Conservation (phyloP, 1,140 invertebrate species). For the Apolygus lucorum region DNA sequence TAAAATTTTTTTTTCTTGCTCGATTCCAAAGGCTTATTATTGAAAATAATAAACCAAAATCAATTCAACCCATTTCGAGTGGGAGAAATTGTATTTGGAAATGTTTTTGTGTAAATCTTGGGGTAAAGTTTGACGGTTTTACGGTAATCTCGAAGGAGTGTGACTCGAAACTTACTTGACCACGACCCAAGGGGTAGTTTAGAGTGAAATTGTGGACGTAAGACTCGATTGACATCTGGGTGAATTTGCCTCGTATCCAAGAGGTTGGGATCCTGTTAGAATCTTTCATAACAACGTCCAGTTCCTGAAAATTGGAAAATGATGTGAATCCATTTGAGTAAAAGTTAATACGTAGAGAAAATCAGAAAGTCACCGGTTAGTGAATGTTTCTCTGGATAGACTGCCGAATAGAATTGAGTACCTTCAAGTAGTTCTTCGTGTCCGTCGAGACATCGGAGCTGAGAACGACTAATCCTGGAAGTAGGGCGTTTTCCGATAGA, state of each 20-base stretch:
- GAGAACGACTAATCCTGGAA: constrained; percentile 83
- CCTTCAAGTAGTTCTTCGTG: constrained; percentile 38
- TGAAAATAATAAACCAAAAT: no score
- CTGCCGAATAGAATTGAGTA: neutral
- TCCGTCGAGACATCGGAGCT: constrained; percentile 65
- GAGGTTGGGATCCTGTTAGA: constrained; percentile 60
- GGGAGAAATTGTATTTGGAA: no score
- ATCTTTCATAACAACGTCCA: constrained; percentile 58
- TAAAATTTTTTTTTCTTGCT: no score
- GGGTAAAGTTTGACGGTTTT: no score
- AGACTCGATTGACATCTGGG: constrained; percentile 75
- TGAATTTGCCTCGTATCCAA: constrained; percentile 73
- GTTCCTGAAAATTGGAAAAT: constrained; percentile 48
- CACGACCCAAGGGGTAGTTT: constrained; percentile 69
- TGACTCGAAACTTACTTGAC: constrained; percentile 51
- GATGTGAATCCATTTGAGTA: no score
- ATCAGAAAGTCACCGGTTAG: no score
- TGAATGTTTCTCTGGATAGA: no score
- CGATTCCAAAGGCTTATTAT: no score
- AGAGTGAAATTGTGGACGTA: constrained; percentile 87
- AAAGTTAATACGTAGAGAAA: no score
- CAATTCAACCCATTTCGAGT: no score
- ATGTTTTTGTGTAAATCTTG: no score
- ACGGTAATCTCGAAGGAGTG: no score
- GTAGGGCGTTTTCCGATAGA: constrained; percentile 91